Percentiles rank a stretch among this genome's conserved stretches.
Conservation (phyloP, 2,113 vertebrate species). For the Grammomys surdaster region DNA sequence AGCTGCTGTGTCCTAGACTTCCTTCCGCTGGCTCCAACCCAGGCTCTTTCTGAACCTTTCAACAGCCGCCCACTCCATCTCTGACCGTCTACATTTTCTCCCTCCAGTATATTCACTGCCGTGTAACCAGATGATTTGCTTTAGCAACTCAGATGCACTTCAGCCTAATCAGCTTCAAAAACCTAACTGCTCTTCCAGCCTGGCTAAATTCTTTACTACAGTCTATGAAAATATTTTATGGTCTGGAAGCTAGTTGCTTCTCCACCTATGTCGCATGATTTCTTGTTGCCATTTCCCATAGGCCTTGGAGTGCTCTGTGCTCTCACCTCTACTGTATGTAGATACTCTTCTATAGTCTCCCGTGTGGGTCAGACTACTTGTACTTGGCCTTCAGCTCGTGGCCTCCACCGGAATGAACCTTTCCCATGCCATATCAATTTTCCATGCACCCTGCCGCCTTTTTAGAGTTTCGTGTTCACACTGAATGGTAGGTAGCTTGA, state of each 20-base stretch:
- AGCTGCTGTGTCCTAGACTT: rapidly evolving
- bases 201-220: not conserved
- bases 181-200: not conserved
- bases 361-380: not conserved
- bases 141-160: not conserved
- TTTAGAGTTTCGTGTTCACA: not conserved
- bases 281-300: not conserved
- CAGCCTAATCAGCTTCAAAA: not conserved
- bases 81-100: not conserved
- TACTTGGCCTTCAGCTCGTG: not conserved
- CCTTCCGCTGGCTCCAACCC: too few species aligned
- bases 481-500: not conserved
- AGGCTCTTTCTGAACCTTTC: not conserved
- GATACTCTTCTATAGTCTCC: not conserved
- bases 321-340: not conserved
- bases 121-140: not conserved
- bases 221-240: not conserved
- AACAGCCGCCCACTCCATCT: not conserved
- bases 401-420: not conserved
- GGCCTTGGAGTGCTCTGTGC: not conserved
- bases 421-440: not conserved
- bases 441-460: not conserved
- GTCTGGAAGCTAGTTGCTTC: not conserved
- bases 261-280: rapidly evolving
- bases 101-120: not conserved